A percentile compares a stretch with the other conserved stretches of the same genome.
Conservation (phyloP, 2,797 vertebrate genomes). For the Acropternis orthonyx region DNA sequence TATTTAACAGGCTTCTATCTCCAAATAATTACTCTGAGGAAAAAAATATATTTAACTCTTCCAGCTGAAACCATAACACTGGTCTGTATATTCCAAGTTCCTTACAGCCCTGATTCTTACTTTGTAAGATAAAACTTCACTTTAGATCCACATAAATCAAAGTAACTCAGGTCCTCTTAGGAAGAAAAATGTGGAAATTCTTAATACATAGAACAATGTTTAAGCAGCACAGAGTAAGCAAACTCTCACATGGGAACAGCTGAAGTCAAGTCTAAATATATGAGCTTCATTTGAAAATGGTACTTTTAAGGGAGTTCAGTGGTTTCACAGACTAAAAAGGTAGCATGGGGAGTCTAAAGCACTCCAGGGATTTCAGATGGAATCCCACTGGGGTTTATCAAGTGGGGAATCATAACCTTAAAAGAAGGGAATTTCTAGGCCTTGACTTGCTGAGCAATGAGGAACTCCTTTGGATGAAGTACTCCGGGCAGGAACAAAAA, state of each 20-base stretch:
- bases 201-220: conserved; percentile 41
- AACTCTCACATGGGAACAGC: conserved; percentile 36
- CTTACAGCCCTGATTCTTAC: conserved; percentile 10
- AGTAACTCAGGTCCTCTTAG: conserved; percentile 11
- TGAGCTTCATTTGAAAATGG: conserved; percentile 42
- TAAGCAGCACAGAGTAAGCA: conserved; percentile 58
- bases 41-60: conserved; percentile 43
- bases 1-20: conserved; percentile 64
- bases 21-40: conserved; percentile 65
- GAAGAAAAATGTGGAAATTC: conserved; percentile 37
- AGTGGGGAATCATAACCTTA: conserved; percentile 32
- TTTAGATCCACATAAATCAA: conserved; percentile 59
- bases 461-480: conserved; percentile 15
- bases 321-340: conserved; percentile 53
- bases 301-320: conserved; percentile 54
- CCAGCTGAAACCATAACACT: not conserved
- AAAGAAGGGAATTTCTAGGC: conserved; percentile 50
- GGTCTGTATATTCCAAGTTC: conserved; percentile 29
- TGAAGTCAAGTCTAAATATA: conserved; percentile 40
- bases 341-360: conserved; percentile 26
- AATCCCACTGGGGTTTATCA: conserved; percentile 56
- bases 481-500: not conserved
- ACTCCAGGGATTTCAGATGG: conserved; percentile 54
- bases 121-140: conserved; percentile 54
- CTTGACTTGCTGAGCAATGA: conserved; percentile 55